Base-by-base conservation (phyloP, 2,888 invertebrate genomes). In the Nasonia oneida region DNA sequence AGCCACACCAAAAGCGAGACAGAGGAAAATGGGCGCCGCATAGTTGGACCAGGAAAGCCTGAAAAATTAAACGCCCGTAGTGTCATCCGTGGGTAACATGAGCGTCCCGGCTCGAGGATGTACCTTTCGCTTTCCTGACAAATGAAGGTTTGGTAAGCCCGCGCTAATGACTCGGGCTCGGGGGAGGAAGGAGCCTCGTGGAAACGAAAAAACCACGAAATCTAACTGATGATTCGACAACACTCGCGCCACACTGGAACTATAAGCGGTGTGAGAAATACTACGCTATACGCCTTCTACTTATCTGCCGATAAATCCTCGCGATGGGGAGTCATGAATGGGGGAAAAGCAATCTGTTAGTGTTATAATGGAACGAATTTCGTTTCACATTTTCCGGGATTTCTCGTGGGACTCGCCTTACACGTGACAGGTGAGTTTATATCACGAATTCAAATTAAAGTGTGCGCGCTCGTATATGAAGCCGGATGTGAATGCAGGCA, bases 11-110 rank as follows among this genome's bases (percentile, higher is more conserved):
- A 84, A 64, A 70, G 47, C 67, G 77, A 77, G 77, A 77, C 47
- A 61, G 70, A 73, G 50, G 57, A 23, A 79, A 61, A 64, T 33
- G 61, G 39, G 33, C 57, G 61, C 76, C 70, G 80, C 76, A 77
- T 57, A 57, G 81, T 77, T 33, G 83, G 50, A 47, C 67, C 3
- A 47, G 84, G 80, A 84, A 87, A 87, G 87, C 86, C 81, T 88
- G 88, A 88, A 87, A 89, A 88, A 88, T 89, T 88, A 87, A 87
- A 76, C 76, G 87, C 80, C 47, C 71, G 23, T 37, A n/a, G 81
- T 61, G 81, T 74, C 74, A 61, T 74, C 29, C 74, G 87, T 74
- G 86, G 12, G 29, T 33, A 61, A 18, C 23, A 33, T 18, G 70
- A 33, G 70, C 85, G 83, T 86, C 85, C 78, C 42, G 29, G 33